Base-by-base conservation (phyloP, 2,888 invertebrate genomes). In the Agriotes lineatus region DNA sequence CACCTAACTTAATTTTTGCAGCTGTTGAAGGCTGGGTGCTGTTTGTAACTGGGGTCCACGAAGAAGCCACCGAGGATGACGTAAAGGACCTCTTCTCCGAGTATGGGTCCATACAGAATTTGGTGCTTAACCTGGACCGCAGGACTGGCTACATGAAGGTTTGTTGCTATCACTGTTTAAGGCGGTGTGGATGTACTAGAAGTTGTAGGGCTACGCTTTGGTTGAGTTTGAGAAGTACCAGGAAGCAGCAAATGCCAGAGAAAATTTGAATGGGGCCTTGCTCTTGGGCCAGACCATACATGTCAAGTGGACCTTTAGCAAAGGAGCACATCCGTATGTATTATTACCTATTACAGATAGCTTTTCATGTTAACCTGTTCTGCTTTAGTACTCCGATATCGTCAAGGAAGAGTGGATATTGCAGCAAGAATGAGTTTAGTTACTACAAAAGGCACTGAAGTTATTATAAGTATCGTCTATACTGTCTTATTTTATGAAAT, bases 21-120 rank as follows among this genome's bases (percentile, higher is more conserved):
- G 90, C 97, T 7, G 95, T 97, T 0, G 97, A 98, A 86, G 98
- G 98, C 5, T 99, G 98, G 98, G 98, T 98, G 74, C 85, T 99
- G 66, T 97, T 99, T 84, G 95, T 97, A 14, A 96, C 96, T 73
- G 95, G 95, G 72, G 95, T 98, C 0, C 96, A 99, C 81, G 98
- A 98, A 83, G 98, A 98, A 82, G 96, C 97, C 0, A 96, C 96
- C 77, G 98, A 99, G 82, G 98, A 98, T 78, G 97, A 98, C 81
- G 93, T 98, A 70, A 93, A 94, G 84, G 96, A 97, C 75, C 94
- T 95, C 79, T 98, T 99, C 86, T 92, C 94, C 7, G 98, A 99
- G 80, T 97, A 90, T 85, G 98, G 98, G 0, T 95, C 95, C 79
- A 97, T 98, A 44, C 96, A 97, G 84, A 99, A 98, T 83, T 89